Percentiles rank a stretch among this genome's conserved stretches.
Evolutionary conservation across 2,113 vertebrate genomes (phyloP).

Genomic region (Lepus timidus): DNA sequence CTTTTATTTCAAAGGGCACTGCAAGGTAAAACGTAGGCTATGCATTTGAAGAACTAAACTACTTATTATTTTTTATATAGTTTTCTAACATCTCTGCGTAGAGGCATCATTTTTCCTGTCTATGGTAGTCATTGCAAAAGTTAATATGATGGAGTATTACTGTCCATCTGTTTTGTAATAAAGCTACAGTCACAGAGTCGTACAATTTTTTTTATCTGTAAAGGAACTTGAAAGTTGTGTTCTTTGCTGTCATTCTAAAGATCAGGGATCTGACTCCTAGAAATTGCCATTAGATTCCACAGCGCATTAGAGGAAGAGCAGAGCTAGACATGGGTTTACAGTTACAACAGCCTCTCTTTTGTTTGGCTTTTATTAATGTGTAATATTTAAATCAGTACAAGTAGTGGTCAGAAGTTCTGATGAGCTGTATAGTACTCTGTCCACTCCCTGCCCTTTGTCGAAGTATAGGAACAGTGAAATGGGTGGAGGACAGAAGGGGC

Average conservation of each 20-base stretch:
- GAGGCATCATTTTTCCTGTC: not conserved
- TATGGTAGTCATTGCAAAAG: not conserved
- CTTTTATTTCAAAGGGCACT: constrained; percentile 60
- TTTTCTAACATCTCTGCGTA: not conserved
- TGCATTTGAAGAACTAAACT: constrained; percentile 13
- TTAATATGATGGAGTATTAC: not conserved
- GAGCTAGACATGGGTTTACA: not conserved
- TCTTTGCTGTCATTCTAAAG: not conserved
- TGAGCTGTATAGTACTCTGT: no score
- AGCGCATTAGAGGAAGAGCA: not conserved
- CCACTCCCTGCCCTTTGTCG: not conserved
- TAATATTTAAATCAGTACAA: not conserved
- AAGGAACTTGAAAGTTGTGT: not conserved
- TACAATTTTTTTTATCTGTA: constrained; percentile 1
- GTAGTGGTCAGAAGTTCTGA: not conserved
- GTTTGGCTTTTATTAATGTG: not conserved
- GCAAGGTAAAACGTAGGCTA: not conserved
- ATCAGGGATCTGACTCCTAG: not conserved
- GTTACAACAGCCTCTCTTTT: not conserved
- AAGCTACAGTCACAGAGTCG: not conserved
- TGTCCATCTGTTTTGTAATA: constrained; percentile 17
- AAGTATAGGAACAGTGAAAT: not conserved
- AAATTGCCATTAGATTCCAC: not conserved
- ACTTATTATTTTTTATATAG: constrained; percentile 15
- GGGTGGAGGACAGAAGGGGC: not conserved